Evolutionary conservation across 2,113 vertebrate genomes (phyloP), one percentile per base, ranked within the genome.

Genomic region (Amazona guildingii): DNA sequence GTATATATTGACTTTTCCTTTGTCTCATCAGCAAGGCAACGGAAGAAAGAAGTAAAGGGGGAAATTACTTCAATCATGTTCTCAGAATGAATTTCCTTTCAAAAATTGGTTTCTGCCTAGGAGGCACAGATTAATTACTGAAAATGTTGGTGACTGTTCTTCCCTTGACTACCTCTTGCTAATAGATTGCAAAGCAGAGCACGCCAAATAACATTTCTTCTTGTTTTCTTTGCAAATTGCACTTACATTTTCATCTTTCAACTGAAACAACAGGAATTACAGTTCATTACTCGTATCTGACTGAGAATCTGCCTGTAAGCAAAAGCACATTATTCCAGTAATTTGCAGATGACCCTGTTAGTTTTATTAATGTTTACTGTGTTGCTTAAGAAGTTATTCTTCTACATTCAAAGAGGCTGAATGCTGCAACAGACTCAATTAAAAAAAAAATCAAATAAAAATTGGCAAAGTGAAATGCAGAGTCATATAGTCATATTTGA

Each of bases 231-330:
- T 86, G 48, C 51, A 92, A 95, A 88, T 84, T 88, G 73, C 61
- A 68, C 80, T 96, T 68, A 68, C 39, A 86, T 88, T 94, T 96
- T 81, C 48, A 92, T 94, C 86, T 81, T 94, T 84, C 83, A 96
- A 86, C 39, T 1, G 1, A 95, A 94, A 88, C 72, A 96, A 90
- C 51, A 94, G 66, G 88, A 95, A 96, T 95, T 93, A 81, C 55
- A 94, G 79, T 75, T 96, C 94, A 92, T 94, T 93, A 92, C 69
- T 86, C 76, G 7, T 83, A 95, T 96, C 76, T 90, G 76, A 81
- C 35, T 74, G 72, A 92, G 86, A 92, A 96, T 94, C 86, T 94
- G 94, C 93, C 95, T 96, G 73, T 72, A 95, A 96, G 94, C 88
- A 94, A 90, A 86, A 84, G 48, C 64, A 46, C n/a, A 81, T 93